Percentiles rank a stretch among this genome's conserved stretches.
These are phyloP conservation scores for Oreochromis spilurus DNA, from an alignment of 2,113 vertebrate genomes.

Conservation along the genomic window DNA sequence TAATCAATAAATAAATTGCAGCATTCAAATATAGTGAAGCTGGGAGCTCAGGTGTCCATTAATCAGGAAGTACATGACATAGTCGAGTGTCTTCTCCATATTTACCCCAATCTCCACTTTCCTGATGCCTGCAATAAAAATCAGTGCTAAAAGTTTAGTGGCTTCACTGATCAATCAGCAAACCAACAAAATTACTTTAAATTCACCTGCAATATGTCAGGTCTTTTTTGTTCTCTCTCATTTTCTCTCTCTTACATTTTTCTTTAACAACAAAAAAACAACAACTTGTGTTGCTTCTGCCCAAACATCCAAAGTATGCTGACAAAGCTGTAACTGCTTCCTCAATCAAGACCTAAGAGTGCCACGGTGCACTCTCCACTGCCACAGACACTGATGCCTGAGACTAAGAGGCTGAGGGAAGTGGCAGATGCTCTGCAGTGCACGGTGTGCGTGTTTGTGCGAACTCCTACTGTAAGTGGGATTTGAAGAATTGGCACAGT, in stretches of 20 bases:
- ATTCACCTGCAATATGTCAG: neutral
- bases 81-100: neutral
- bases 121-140: neutral
- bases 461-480: conserved; percentile 73
- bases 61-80: neutral
- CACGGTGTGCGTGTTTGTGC: conserved; percentile 22
- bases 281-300: neutral
- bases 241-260: neutral
- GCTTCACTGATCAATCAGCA: neutral
- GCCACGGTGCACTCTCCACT: conserved; percentile 29
- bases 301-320: conserved; percentile 21
- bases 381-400: conserved; percentile 34
- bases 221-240: neutral
- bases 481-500: conserved; percentile 82
- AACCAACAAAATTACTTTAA: neutral
- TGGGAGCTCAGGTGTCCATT: neutral
- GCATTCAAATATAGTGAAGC: neutral
- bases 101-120: neutral
- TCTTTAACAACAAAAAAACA: neutral
- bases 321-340: conserved; percentile 45
- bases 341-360: conserved; percentile 58
- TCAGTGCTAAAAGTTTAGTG: neutral
- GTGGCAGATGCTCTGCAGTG: conserved; percentile 57
- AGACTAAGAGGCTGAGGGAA: conserved; percentile 45
- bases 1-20: neutral